Conservation (phyloP, 2,797 vertebrate genomes). For the Melopsittacus undulatus region DNA sequence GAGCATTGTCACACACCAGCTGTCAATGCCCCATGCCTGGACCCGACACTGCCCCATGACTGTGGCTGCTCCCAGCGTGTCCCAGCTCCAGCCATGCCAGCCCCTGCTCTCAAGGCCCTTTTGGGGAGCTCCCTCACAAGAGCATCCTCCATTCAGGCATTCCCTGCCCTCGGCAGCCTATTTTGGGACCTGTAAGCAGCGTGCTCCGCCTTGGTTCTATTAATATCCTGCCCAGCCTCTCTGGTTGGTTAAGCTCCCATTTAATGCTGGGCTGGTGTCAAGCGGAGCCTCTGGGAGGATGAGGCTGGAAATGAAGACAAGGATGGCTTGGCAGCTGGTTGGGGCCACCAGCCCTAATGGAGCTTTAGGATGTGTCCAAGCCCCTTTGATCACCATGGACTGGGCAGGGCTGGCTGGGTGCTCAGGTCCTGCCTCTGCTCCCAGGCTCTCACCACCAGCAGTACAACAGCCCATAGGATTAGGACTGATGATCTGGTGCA, state of each 20-base stretch:
- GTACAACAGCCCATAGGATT: background rate
- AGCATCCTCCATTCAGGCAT: background rate
- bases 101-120: fast-evolving
- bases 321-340: background rate
- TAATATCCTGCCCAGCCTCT: conserved; percentile 7
- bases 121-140: background rate
- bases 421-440: background rate
- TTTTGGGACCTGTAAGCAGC: background rate
- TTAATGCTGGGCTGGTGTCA: background rate
- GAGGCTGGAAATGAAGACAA: background rate
- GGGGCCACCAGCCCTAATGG: background rate
- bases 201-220: background rate
- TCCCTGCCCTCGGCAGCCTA: background rate
- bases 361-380: background rate
- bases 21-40: background rate
- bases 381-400: background rate
- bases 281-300: background rate
- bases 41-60: fast-evolving
- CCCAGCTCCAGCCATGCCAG: background rate
- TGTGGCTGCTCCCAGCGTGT: fast-evolving
- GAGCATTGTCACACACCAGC: background rate
- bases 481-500: background rate
- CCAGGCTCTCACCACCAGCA: background rate
- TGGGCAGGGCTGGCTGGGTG: background rate
- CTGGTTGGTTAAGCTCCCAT: background rate